phyloP scores from a whole-genome alignment of 2,888 invertebrate genomes.

The Schizotus pectinicornis region DNA sequence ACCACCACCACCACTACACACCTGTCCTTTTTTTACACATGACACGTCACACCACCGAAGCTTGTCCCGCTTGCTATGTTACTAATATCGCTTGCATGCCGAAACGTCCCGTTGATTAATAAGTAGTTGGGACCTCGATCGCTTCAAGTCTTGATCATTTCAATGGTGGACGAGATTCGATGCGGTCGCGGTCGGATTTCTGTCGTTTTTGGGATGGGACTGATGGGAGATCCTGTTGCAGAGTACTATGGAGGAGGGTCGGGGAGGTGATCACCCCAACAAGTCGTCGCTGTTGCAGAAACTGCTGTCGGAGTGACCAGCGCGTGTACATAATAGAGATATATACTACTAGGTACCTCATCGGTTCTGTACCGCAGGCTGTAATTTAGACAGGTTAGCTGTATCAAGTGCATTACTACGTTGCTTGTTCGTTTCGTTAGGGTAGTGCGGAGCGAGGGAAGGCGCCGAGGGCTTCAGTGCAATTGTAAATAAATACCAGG shows the following conservation, averaged over 20 bases:
- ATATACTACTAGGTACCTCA: constrained; percentile 62
- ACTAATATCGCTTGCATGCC: constrained; percentile 45
- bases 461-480: constrained; percentile 57
- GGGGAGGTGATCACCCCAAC: constrained; percentile 75
- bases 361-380: constrained; percentile 59
- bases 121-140: neutral
- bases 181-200: neutral
- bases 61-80: constrained; percentile 48
- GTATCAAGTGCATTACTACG: constrained; percentile 60
- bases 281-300: constrained; percentile 84
- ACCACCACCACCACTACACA: constrained; percentile 55
- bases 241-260: constrained; percentile 78
- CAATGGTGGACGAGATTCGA: neutral
- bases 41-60: constrained; percentile 28
- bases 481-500: constrained; percentile 62
- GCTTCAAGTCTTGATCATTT: constrained; percentile 26
- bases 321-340: constrained; percentile 57
- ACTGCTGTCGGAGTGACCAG: constrained; percentile 79
- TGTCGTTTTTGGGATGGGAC: constrained; percentile 26
- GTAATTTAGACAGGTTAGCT: constrained; percentile 61
- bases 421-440: constrained; percentile 56
- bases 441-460: constrained; percentile 52
- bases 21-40: constrained; percentile 45
- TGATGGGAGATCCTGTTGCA: constrained; percentile 54
- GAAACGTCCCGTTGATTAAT: neutral